Conservation (phyloP, 2,888 invertebrate genomes). For the Odontocerum albicorne region DNA sequence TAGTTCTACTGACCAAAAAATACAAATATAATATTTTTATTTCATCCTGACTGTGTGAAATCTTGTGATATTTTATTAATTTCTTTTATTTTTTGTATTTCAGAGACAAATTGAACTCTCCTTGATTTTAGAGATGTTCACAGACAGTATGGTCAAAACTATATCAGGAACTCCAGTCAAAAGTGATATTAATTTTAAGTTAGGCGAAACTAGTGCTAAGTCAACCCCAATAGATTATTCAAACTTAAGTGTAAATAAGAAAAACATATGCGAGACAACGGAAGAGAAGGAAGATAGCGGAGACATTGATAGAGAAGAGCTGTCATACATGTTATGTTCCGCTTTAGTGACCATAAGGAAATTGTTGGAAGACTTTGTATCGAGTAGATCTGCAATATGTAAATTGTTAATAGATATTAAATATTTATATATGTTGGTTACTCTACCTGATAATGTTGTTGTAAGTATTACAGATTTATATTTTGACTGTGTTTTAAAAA, state of each 20-base stretch:
- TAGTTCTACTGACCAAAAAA: too few species aligned
- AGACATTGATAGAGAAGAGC: slow-evolving; percentile 35
- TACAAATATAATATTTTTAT: too few species aligned
- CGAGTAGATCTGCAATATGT: slow-evolving; percentile 40
- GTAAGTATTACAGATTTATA: too few species aligned
- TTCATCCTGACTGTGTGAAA: too few species aligned
- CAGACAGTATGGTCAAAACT: slow-evolving; percentile 36
- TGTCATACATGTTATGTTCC: slow-evolving; percentile 44
- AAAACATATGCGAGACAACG: too few species aligned
- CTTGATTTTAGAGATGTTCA: slow-evolving; percentile 44
- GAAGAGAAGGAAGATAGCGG: slow-evolving; percentile 22
- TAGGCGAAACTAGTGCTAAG: slow-evolving; percentile 42
- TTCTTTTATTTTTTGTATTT: slow-evolving; percentile 36
- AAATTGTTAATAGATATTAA: slow-evolving; percentile 47
- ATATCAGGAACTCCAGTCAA: slow-evolving; percentile 25
- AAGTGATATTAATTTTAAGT: slow-evolving; percentile 33
- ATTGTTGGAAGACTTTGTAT: slow-evolving; percentile 41
- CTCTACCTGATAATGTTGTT: slow-evolving; percentile 44
- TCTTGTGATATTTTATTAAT: too few species aligned
- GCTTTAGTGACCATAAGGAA: slow-evolving; percentile 45
- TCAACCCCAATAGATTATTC: slow-evolving; percentile 40
- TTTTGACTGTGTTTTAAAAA: too few species aligned
- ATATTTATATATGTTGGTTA: slow-evolving; percentile 46
- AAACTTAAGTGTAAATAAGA: slow-evolving; percentile 36
- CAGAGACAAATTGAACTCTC: slow-evolving; percentile 62